Conservation (phyloP, 2,888 invertebrate genomes). For the Amblyteles armatorius region DNA sequence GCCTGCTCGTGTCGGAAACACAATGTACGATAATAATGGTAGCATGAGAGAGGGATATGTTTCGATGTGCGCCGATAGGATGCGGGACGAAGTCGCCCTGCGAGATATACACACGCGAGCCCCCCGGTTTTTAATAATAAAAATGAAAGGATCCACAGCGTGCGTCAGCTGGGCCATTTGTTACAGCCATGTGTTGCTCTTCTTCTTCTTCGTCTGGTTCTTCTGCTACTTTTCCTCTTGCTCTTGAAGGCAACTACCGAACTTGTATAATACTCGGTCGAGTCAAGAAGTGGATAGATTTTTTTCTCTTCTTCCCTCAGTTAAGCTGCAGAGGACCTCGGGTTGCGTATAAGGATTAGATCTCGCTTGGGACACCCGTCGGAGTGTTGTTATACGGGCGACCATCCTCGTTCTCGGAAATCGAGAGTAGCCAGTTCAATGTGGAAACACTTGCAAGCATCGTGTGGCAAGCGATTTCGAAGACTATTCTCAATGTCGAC, state of each 20-base stretch:
- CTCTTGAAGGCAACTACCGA: constrained; percentile 9
- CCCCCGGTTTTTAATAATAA: constrained; percentile 56
- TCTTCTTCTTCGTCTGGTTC: constrained; percentile 28
- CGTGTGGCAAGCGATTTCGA: neutral
- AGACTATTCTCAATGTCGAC: neutral
- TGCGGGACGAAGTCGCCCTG: constrained; percentile 25
- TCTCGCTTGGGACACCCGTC: constrained; percentile 37
- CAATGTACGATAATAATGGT: constrained; percentile 22
- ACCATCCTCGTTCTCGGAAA: constrained; percentile 33
- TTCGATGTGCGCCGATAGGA: constrained; percentile 25
- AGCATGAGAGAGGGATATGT: neutral
- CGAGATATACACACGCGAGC: constrained; percentile 12
- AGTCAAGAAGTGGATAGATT: constrained; percentile 32
- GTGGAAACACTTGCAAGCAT: constrained; percentile 19
- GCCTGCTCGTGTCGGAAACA: neutral
- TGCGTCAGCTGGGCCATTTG: constrained; percentile 68
- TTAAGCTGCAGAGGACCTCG: constrained; percentile 42
- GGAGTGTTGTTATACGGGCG: constrained; percentile 20
- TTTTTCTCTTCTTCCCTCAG: constrained; percentile 38
- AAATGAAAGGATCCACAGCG: constrained; percentile 52
- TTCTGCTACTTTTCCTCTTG: constrained; percentile 33
- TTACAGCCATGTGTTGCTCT: constrained; percentile 64
- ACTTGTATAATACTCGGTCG: constrained; percentile 37
- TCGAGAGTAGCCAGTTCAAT: constrained; percentile 13
- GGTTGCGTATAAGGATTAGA: constrained; percentile 33